Base-by-base conservation (phyloP, 2,797 vertebrate genomes). In the Phoxinus dragarum region DNA sequence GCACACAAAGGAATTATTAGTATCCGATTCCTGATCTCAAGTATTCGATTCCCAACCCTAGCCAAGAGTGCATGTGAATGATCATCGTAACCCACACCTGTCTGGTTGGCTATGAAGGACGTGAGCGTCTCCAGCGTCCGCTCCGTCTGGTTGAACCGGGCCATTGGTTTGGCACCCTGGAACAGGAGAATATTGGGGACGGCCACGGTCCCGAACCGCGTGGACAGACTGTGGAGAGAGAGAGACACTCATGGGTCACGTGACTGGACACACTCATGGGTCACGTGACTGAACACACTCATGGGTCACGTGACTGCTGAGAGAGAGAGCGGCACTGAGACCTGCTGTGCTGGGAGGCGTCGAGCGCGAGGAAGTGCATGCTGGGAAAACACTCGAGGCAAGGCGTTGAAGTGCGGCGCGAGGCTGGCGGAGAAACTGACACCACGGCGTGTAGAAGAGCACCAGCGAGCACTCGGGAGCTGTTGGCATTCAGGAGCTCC, bases 331-430 rank as follows among this genome's bases (percentile, higher is more conserved):
- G 0, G 8, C 80, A 87, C 12, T 1, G 7, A 19, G 66, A 99
- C 98, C 98, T 99, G 97, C 98, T 99, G 87, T 99, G 98, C 91
- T 99, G 97, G 19, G 98, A 98, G 0, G 98, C 98, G 90, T 99
- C 98, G 88, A 99, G 90, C 0, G 98, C 98, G 86, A 99, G 90
- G 93, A 99, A 99, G 86, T 96, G 95, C 93, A 99, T 96, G 89
- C 93, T 92, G 76, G 98, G 98, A 93, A 93, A 99, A 99, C 0
- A 96, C 97, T 75, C 98, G 94, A 0, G 98, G 97, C 88, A 99
- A 90, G 17, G 97, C 97, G 23, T 99, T 99, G 91, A 99, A 99
- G 89, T 99, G 97, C 76, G 98, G 98, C 0, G 98, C 98, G 85
- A 99, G 92, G 47, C 87, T 96, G 82, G 97, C 97, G 2, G 98